Conservation (phyloP, 2,797 vertebrate genomes). For the Adelosebastes latens region DNA sequence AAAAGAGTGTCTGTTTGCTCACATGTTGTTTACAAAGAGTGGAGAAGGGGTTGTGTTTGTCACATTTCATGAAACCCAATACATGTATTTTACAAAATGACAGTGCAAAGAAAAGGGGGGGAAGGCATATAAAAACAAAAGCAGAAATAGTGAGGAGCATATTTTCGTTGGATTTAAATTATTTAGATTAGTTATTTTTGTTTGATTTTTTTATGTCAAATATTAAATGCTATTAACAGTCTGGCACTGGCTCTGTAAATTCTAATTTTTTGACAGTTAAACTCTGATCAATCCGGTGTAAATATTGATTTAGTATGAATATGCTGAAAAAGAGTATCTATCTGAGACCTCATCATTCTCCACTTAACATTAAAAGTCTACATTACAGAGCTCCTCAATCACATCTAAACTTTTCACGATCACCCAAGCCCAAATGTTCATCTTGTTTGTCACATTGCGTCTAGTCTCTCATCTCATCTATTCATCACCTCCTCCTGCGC, state of each 20-base stretch:
- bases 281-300: constrained; percentile 23
- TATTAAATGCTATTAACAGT: background rate
- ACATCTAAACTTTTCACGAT: constrained; percentile 34
- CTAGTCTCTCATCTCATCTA: constrained; percentile 34
- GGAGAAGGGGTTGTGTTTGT: constrained; percentile 1
- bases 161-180: background rate
- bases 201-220: background rate
- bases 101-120: background rate
- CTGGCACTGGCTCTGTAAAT: background rate
- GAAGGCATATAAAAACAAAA: background rate
- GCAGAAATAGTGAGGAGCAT: background rate
- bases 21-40: constrained; percentile 25
- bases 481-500: constrained; percentile 53
- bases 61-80: background rate
- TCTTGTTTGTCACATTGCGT: constrained; percentile 48
- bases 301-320: constrained; percentile 74
- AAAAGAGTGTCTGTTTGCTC: constrained; percentile 29
- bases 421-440: constrained; percentile 27
- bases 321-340: constrained; percentile 58
- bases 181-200: background rate
- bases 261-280: background rate
- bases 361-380: constrained; percentile 46
- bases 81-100: constrained; percentile 1
- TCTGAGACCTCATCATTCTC: constrained; percentile 12
- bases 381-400: constrained; percentile 72